These are phyloP conservation scores for Hiodon tergisus DNA, from an alignment of 2,113 vertebrate genomes.

Conservation along the genomic window DNA sequence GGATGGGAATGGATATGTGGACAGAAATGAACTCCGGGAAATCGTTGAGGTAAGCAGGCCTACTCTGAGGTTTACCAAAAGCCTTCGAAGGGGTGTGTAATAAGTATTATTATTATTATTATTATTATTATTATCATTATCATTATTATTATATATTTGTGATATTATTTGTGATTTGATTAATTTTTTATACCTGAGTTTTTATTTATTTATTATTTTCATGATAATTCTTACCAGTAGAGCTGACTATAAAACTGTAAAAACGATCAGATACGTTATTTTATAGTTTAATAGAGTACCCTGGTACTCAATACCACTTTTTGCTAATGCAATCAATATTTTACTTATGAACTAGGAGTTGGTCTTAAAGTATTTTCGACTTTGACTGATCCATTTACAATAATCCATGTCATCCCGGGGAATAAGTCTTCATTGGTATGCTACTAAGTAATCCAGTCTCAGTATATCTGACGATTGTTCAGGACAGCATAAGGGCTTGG, in stretches of 20 bases:
- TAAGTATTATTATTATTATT: no score
- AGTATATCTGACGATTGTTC: not conserved
- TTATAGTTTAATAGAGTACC: not conserved
- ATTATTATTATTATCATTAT: no score
- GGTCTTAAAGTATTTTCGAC: not conserved
- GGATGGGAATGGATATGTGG: slow-evolving; percentile 73
- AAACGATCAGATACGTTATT: not conserved
- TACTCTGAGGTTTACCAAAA: not conserved
- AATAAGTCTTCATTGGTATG: not conserved
- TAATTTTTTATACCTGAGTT: no score
- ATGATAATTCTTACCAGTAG: no score
- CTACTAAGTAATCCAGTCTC: not conserved
- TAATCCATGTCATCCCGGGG: not conserved
- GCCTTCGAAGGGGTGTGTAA: not conserved
- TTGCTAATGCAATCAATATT: not conserved
- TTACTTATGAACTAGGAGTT: not conserved
- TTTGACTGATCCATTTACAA: not conserved
- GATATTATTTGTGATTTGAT: no score
- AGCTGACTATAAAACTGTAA: not conserved
- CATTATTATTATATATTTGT: no score
- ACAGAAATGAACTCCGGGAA: slow-evolving; percentile 64
- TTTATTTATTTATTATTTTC: no score
- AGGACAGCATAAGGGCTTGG: not conserved
- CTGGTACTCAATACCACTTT: not conserved
- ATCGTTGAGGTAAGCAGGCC: slow-evolving; percentile 63